Base-by-base conservation (phyloP, 2,113 vertebrate genomes). In the Heliornis fulica region DNA sequence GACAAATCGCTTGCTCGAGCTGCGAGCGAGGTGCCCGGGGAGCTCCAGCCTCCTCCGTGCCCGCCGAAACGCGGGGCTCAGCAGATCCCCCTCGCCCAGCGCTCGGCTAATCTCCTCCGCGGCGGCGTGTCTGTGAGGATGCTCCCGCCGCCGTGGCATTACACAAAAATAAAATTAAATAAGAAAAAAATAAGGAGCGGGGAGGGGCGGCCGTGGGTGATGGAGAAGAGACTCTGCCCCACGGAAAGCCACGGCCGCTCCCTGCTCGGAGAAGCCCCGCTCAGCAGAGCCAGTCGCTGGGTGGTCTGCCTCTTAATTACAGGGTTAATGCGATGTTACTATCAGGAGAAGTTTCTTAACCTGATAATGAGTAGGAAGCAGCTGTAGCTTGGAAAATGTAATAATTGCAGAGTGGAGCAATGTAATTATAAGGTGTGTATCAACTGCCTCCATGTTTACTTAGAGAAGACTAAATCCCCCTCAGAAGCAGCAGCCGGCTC, bases 291-390 rank as follows among this genome's bases (percentile, higher is more conserved):
- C 87, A 68, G 50, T 45, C 28, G 2, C 93, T 96, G 96, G 97
- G 97, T 97, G 97, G 96, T 96, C 94, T 95, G 85, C 56, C 87
- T 93, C 88, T 93, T 97, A 97, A 97, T 97, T 96, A 90, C 91
- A 93, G 94, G 96, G 96, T 96, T 97, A 95, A 93, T 92, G 86
- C 15, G n/a, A 87, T 53, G 88, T 78, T 93, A 83, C 86, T 95
- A 96, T 96, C 96, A 88, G 83, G 69, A 96, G 95, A 97, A 95
- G 96, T 97, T 97, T 89, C 96, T 96, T 96, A 96, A 95, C 93
- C 97, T 97, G 96, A 95, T 97, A 97, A 97, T 97, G 96, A 96
- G 96, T 92, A 92, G 97, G 97, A 97, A 97, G 97, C 96, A 97
- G 96, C 96, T 97, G 96, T 80, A 97, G 96, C 94, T 94, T 96